These are phyloP conservation scores for Metalampra italica DNA, from an alignment of 2,888 invertebrate genomes.

Conservation along the genomic window DNA sequence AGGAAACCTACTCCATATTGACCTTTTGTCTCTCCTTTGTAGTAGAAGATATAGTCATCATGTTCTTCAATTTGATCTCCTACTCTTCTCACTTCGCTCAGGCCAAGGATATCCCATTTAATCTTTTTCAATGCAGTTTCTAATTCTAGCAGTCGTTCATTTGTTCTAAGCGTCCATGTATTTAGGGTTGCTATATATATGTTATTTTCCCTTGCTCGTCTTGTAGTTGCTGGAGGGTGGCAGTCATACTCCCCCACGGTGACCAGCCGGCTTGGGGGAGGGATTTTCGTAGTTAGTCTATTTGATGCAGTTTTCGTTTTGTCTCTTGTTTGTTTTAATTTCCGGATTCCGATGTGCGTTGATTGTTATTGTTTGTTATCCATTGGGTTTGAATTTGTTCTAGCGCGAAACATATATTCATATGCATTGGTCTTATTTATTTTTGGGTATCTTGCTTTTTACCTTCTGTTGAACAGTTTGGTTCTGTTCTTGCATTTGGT, in stretches of 20 bases:
- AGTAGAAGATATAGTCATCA: constrained; percentile 17
- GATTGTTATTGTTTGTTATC: not conserved
- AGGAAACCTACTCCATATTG: constrained; percentile 21
- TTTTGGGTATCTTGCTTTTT: not conserved
- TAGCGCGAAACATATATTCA: not conserved
- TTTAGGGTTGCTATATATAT: not conserved
- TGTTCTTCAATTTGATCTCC: constrained; percentile 19
- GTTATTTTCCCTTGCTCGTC: not conserved
- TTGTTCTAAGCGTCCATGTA: no score
- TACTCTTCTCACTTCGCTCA: constrained; percentile 17
- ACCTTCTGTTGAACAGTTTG: not conserved
- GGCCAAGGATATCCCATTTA: constrained; percentile 20
- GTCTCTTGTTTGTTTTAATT: not conserved
- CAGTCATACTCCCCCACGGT: not conserved
- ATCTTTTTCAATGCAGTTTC: constrained; percentile 10
- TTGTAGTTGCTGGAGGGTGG: not conserved
- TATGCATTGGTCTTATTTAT: not conserved
- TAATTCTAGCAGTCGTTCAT: constrained; percentile 7
- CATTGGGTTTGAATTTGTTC: no score
- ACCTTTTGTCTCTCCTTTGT: constrained; percentile 13
- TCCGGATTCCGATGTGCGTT: not conserved
- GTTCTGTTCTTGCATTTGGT: not conserved
- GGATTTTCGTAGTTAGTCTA: not conserved
- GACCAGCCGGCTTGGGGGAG: not conserved
- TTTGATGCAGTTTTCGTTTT: not conserved